phyloP scores from a whole-genome alignment of 2,888 invertebrate species.

The Oegoconia quadripuncta region DNA sequence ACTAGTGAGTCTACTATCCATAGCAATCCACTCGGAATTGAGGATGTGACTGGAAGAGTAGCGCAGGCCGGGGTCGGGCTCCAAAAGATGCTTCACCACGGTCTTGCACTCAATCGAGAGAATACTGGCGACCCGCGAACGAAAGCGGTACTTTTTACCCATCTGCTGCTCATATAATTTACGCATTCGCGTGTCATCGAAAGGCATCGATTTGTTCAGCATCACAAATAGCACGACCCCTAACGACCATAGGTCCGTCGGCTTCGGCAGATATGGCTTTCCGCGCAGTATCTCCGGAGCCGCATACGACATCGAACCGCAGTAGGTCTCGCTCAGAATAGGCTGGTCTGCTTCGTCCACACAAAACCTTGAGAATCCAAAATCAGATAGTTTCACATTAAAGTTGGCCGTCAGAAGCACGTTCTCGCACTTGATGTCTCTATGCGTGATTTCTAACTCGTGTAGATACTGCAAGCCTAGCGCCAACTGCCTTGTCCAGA shows the following conservation, averaged over 20 bases:
- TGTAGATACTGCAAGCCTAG: constrained; percentile 86
- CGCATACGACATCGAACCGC: constrained; percentile 92
- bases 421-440: constrained; percentile 92
- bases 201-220: constrained; percentile 91
- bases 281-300: constrained; percentile 91
- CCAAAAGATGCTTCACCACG: constrained; percentile 81
- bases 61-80: constrained; percentile 82
- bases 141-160: constrained; percentile 81
- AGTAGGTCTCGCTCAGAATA: constrained; percentile 87
- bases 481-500: constrained; percentile 85
- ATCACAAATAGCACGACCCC: constrained; percentile 90
- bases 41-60: constrained; percentile 78
- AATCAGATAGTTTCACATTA: constrained; percentile 90
- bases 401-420: constrained; percentile 84
- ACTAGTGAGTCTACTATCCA: constrained; percentile 82
- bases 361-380: constrained; percentile 84
- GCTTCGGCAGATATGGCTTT: constrained; percentile 84
- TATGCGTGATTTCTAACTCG: constrained; percentile 85
- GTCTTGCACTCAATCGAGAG: constrained; percentile 81
- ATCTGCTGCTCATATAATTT: constrained; percentile 82
- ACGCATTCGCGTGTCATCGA: constrained; percentile 87
- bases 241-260: constrained; percentile 89
- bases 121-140: constrained; percentile 78
- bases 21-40: constrained; percentile 82
- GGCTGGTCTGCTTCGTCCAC: constrained; percentile 54